These are phyloP conservation scores for Danio jaintianensis DNA, from an alignment of 2,797 vertebrate species.

Conservation along the genomic window DNA sequence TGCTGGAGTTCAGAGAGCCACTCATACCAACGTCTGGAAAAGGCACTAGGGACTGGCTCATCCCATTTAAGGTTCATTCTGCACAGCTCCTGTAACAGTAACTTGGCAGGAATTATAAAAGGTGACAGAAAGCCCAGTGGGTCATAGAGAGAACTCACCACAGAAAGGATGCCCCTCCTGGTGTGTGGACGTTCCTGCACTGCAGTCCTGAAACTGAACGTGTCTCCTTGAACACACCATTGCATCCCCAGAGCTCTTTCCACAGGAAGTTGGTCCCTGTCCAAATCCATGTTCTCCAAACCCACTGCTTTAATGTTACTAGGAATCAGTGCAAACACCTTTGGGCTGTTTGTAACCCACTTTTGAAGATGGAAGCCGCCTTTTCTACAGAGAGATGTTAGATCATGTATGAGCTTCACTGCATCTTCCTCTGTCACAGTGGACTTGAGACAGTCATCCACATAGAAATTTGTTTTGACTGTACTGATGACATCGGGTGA, in stretches of 20 bases:
- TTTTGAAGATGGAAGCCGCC: background rate
- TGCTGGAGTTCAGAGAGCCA: background rate
- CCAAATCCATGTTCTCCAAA: background rate
- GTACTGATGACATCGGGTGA: too few relatives aligned
- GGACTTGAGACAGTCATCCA: background rate
- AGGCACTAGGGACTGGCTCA: background rate
- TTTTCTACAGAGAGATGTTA: too few relatives aligned
- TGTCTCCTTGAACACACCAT: background rate
- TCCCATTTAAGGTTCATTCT: background rate
- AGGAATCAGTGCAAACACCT: too few relatives aligned
- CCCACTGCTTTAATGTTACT: too few relatives aligned
- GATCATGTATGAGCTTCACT: too few relatives aligned
- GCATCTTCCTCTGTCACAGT: background rate
- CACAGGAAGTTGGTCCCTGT: background rate
- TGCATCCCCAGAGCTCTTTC: background rate
- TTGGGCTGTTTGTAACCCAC: background rate
- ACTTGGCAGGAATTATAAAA: background rate
- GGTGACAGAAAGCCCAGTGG: background rate
- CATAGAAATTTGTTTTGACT: background rate
- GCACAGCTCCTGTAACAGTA: background rate
- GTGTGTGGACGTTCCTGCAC: background rate
- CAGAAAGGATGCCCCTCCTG: background rate
- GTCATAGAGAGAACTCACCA: background rate
- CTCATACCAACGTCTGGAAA: background rate
- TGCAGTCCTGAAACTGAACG: background rate